Base-by-base conservation (phyloP, 2,888 invertebrate species). In the Phorcus lineatus region DNA sequence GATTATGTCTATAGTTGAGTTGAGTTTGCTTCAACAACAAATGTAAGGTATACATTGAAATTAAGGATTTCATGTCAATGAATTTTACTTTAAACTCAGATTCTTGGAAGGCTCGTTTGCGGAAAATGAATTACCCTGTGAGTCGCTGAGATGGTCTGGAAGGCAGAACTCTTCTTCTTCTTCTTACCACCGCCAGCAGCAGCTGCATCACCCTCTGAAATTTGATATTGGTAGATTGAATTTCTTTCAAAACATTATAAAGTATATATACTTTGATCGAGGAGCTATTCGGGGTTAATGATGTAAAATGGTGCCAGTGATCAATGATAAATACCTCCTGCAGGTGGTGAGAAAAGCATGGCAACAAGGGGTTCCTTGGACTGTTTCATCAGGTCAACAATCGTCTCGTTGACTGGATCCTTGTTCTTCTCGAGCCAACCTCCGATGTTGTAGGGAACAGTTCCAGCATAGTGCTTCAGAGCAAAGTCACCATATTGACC, bases 401-500 rank as follows among this genome's bases (percentile, higher is more conserved):
- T 98, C 84, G 98, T 98, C 95, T 99, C 99, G 96, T 99, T 99
- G 94, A 99, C 95, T 92, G 99, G 99, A 95, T 99, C 99, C 96
- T 99, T 99, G 96, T 99, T 99, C 97, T 99, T 99, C 95, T 99
- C 99, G 94, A 99, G 96, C 99, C 99, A 99, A 92, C 98, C 98
- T 92, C 96, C 96, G 94, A 99, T 97, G 95, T 98, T 99, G 96
- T 99, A 99, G 88, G 98, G 96, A 94, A 98, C 99, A 94, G 96
- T 96, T 95, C 99, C 99, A 94, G 99, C 99, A 94, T 99, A 99
- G 94, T 99, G 99, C 93, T 97, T 97, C 94, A 99, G 97, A 92
- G 99, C 98, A 94, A 99, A 99, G 96, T 99, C 99, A 90, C 98
- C 98, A 89, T 98, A 96, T 94, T 96, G 96, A 94, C 97, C 97